Conservation (phyloP, 2,888 invertebrate species). For the Caenorhabditis doughertyi region DNA sequence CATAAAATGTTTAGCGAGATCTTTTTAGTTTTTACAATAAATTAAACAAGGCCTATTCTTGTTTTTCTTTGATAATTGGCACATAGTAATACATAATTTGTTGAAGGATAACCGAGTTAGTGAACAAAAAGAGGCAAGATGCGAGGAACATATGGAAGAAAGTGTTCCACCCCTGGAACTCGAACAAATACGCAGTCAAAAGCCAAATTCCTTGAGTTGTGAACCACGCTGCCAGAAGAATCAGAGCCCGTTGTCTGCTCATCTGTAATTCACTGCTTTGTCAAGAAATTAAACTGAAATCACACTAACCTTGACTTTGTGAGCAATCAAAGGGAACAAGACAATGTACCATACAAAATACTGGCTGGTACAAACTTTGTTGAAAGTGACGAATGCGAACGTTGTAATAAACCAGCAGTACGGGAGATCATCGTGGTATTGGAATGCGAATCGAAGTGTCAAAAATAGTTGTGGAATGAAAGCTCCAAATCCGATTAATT, state of each 20-base stretch:
- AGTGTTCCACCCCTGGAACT: conserved; percentile 91
- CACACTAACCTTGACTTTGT: conserved; percentile 68
- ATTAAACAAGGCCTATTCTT: conserved; percentile 35
- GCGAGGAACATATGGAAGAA: conserved; percentile 92
- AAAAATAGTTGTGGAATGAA: conserved; percentile 78
- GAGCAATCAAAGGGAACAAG: conserved; percentile 89
- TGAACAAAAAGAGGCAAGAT: conserved; percentile 90
- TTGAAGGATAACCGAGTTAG: conserved; percentile 85
- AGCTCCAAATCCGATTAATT: conserved; percentile 75
- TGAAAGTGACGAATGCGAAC: conserved; percentile 92
- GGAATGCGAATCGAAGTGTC: conserved; percentile 74
- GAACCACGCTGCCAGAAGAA: conserved; percentile 85
- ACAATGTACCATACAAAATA: conserved; percentile 97
- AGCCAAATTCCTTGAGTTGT: conserved; percentile 91
- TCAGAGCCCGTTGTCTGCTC: conserved; percentile 38
- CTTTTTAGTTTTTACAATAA: conserved; percentile 10
- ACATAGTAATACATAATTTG: conserved; percentile 50
- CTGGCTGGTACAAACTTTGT: conserved; percentile 92
- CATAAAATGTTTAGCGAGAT: conserved; percentile 14
- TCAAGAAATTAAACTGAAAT: background rate
- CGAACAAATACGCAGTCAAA: conserved; percentile 92
- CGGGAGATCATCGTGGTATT: conserved; percentile 86
- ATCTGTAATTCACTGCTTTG: conserved; percentile 71
- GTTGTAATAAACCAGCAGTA: conserved; percentile 92
- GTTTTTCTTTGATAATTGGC: conserved; percentile 45